Evolutionary conservation across 2,888 invertebrate genomes (phyloP), one percentile per base, ranked within the genome.

Genomic region (Drosophila testacea): DNA sequence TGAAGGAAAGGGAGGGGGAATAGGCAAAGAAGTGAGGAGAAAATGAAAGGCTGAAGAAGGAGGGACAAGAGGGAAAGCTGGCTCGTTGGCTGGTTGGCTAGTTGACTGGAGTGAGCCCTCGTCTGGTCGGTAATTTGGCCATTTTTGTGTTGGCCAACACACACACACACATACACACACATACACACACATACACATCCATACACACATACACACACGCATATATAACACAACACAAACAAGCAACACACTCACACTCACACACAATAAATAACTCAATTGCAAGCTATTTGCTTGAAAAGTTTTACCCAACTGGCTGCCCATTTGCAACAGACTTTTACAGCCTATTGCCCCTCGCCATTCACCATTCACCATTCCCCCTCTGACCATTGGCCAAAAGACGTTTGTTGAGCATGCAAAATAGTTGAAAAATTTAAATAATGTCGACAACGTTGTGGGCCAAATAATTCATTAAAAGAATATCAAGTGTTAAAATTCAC

Each of bases 401-500:
- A 79, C 63, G 47, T 65, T 57, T 38, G 46, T 50, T 38, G 74
- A 74, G 77, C 69, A 83, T 70, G 78, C 69, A 81, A 83, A 83
- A 81, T 88, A 83, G 88, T 86, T 81, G 75, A 81, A 88, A 77
- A 86, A 83, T 88, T 81, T 83, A 88, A 83, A 83, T 88, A 86
- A 86, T 76, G 59, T 78, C 66, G 54, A 47, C 57, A 76, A 79
- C 63, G 66, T 72, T 78, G 68, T 61, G 56, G 64, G 83, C 60
- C 72, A 73, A 88, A 86, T 83, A 88, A 88, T 83, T 83, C 79
- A 83, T 83, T 83, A 88, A 83, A 83, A 78, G 89, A 83, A 86
- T 86, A 86, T 89, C 85, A 84, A 84, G 84, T 84, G 84, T 89
- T 84, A 87, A 84, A 87, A 89, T 89, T 84, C 84, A 89, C 84